These are phyloP conservation scores for Aporrectodea caliginosa DNA, from an alignment of 1,140 invertebrate genomes.

Conservation along the genomic window DNA sequence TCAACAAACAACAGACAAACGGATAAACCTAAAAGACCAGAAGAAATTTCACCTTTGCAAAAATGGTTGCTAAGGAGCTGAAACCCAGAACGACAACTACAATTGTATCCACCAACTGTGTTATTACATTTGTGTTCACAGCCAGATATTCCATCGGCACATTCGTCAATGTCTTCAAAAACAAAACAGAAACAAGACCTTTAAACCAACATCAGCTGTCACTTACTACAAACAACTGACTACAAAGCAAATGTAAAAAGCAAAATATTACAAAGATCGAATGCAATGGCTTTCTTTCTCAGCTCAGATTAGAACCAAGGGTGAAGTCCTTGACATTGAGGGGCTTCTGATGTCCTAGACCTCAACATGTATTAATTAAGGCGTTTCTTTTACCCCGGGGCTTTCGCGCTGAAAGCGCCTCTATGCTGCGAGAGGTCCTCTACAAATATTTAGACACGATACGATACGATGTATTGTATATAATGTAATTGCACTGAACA, in stretches of 20 bases:
- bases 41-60: neutral
- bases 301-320: too few species aligned
- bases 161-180: slow-evolving; percentile 54
- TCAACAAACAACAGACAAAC: neutral
- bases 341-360: too few species aligned
- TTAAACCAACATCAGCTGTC: neutral
- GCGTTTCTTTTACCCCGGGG: too few species aligned
- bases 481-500: too few species aligned
- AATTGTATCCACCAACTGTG: slow-evolving; percentile 37
- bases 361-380: too few species aligned
- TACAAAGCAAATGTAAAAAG: neutral
- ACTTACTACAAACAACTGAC: neutral
- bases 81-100: slow-evolving; percentile 35
- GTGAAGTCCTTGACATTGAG: neutral
- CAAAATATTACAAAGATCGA: too few species aligned
- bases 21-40: neutral
- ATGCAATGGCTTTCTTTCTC: too few species aligned
- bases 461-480: too few species aligned
- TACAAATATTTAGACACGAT: too few species aligned
- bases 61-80: neutral
- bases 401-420: too few species aligned
- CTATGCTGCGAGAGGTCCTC: too few species aligned
- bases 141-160: slow-evolving; percentile 58
- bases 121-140: slow-evolving; percentile 62
- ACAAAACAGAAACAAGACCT: neutral